These are phyloP conservation scores for Trematocara unimaculatum DNA, from an alignment of 2,113 vertebrate genomes.

Conservation along the genomic window DNA sequence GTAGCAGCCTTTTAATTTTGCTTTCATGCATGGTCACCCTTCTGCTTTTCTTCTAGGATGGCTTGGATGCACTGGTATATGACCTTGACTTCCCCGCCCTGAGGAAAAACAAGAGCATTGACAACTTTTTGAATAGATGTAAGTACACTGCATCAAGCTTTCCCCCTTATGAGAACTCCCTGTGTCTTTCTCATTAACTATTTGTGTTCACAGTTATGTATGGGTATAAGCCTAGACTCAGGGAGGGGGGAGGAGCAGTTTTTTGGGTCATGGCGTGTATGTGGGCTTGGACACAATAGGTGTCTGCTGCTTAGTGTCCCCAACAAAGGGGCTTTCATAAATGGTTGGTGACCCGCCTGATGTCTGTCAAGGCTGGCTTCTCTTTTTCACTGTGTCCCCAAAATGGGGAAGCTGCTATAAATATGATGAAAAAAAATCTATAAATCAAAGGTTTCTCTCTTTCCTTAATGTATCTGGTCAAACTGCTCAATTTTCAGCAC, in stretches of 20 bases:
- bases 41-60: constrained; percentile 77
- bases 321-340: constrained; percentile 70
- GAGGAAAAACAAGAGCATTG: constrained; percentile 99
- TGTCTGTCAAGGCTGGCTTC: constrained; percentile 35
- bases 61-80: constrained; percentile 96
- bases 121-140: constrained; percentile 99
- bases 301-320: constrained; percentile 63
- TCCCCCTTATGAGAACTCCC: neutral
- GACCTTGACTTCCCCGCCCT: constrained; percentile 98
- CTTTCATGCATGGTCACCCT: neutral
- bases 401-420: neutral
- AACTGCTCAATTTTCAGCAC: neutral
- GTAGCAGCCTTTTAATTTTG: neutral
- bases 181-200: neutral
- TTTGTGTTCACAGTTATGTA: constrained; percentile 5
- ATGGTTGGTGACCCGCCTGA: constrained; percentile 65
- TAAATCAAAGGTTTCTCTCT: neutral
- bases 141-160: constrained; percentile 71
- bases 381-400: constrained; percentile 7
- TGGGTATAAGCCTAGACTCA: neutral
- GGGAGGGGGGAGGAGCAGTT: constrained; percentile 22
- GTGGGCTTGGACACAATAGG: constrained; percentile 59
- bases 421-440: neutral
- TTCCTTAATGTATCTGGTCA: neutral
- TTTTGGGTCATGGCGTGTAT: constrained; percentile 64